Base-by-base conservation (phyloP, 2,113 vertebrate genomes). In the Camarhynchus parvulus region DNA sequence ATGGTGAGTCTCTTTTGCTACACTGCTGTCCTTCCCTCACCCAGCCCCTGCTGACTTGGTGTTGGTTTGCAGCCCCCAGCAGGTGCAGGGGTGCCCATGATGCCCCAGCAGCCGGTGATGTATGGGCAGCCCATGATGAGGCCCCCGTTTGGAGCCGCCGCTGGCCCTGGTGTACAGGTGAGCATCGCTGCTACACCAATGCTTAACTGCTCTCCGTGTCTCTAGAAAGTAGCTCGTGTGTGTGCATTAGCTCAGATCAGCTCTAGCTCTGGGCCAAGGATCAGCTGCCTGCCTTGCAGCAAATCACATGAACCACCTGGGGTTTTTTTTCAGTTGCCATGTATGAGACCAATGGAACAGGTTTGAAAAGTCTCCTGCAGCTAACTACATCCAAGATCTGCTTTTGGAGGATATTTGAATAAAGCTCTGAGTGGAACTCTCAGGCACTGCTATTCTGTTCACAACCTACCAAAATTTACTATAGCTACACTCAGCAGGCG, bases 61-160 rank as follows among this genome's bases (percentile, higher is more conserved):
- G 16, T 66, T 90, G 10, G 55, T 74, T 96, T 93, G 21, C 94
- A 99, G 99, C 97, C 99, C 85, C 98, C 99, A 39, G 96, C 98
- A 67, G 99, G 98, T 27, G 93, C 99, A 20, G 98, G 98, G 47
- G 98, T 98, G 92, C 98, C 99, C 89, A 98, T 99, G 98, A 99
- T 99, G 98, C 98, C 99, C 59, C 98, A 98, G 94, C 98, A 98
- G 94, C 97, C 99, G 1, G 98, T 99, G 97, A 99, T 99, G 98
- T 99, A 99, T 16, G 98, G 98, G n/a, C 99, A 99, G 96, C 98
- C 99, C 28, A 99, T 99, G 98, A 99, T 99, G 98, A 98, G 99
- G 96, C 99, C 99, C 49, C 97, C 99, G 5, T 99, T 99, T 39
- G 98, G 98, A 97, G 99, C 98, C 39, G 95, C 98, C 24, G 72